Conservation (phyloP, 2,888 invertebrate species). For the Heliconius charithonia region DNA sequence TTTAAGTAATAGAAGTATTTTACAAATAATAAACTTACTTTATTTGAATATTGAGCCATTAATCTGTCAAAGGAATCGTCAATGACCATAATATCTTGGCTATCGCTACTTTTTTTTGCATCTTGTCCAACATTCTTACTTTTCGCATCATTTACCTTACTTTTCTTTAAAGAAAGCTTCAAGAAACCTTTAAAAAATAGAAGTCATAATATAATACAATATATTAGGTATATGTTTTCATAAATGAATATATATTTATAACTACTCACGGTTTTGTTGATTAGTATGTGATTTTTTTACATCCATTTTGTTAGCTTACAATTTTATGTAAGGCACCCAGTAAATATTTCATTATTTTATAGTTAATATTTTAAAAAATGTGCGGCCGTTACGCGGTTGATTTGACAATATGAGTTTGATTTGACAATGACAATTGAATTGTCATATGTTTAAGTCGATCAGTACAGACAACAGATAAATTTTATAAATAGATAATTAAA, state of each 20-base stretch:
- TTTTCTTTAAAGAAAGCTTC: conserved; percentile 74
- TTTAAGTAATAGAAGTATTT: not conserved
- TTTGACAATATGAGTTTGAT: not conserved
- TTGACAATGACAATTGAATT: not conserved
- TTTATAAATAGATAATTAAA: no score
- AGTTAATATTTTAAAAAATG: conserved; percentile 7
- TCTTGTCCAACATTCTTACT: conserved; percentile 46
- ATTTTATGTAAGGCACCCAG: not conserved
- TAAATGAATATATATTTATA: not conserved
- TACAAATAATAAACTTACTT: conserved; percentile 59
- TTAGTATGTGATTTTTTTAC: conserved; percentile 54
- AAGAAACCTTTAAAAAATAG: conserved; percentile 63
- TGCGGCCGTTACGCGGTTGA: conserved; percentile 15
- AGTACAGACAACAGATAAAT: not conserved
- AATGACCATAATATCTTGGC: conserved; percentile 67
- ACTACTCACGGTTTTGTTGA: conserved; percentile 57
- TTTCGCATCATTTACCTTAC: conserved; percentile 53
- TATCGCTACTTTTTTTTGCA: conserved; percentile 56
- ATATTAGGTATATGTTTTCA: no score
- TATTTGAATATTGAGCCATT: conserved; percentile 57
- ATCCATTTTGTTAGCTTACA: conserved; percentile 56
- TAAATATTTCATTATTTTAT: conserved; percentile 11
- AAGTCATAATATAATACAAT: not conserved
- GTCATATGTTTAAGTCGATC: not conserved
- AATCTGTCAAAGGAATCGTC: conserved; percentile 75